Percentiles rank a stretch among this genome's conserved stretches.
Evolutionary conservation across 2,888 invertebrate species (phyloP).

Genomic region (Idaea dimidiata): DNA sequence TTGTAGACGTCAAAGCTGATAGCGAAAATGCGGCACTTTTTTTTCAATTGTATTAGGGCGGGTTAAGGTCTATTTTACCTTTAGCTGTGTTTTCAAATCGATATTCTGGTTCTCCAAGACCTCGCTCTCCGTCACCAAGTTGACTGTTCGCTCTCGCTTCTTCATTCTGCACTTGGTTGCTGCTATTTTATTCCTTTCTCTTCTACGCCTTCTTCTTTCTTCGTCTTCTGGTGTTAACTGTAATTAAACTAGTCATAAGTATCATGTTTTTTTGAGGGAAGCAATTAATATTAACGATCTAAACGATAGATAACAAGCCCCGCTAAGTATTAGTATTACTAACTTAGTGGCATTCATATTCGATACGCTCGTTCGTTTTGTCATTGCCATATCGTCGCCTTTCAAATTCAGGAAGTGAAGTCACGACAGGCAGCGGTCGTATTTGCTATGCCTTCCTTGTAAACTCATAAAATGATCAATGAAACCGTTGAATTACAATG

Average conservation of each 20-base stretch:
- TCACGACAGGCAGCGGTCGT: constrained; percentile 52
- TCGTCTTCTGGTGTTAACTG: constrained; percentile 95
- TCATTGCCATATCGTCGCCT: constrained; percentile 57
- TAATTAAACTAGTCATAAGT: not conserved
- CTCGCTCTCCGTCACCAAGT: constrained; percentile 92
- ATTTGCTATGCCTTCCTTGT: constrained; percentile 72
- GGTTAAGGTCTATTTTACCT: constrained; percentile 45
- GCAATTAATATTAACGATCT: constrained; percentile 4
- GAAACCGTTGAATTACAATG: constrained; percentile 72
- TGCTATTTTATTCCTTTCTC: constrained; percentile 96
- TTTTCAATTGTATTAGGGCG: not conserved
- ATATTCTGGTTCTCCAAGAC: constrained; percentile 91
- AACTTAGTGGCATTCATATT: constrained; percentile 27
- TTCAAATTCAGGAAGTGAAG: constrained; percentile 66
- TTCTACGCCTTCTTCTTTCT: constrained; percentile 90
- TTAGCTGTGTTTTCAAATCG: constrained; percentile 90
- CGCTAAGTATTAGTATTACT: constrained; percentile 1
- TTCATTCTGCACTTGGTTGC: constrained; percentile 97
- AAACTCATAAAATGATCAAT: constrained; percentile 74
- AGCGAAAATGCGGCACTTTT: constrained; percentile 21
- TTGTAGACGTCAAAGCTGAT: constrained; percentile 33
- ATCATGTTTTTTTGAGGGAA: not conserved
- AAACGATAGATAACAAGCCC: constrained; percentile 12
- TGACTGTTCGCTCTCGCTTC: constrained; percentile 93
- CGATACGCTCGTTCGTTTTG: constrained; percentile 42